Percentiles rank a stretch among this genome's conserved stretches.
Evolutionary conservation across 2,888 invertebrate genomes (phyloP).

Genomic region (Heliconius hortense): DNA sequence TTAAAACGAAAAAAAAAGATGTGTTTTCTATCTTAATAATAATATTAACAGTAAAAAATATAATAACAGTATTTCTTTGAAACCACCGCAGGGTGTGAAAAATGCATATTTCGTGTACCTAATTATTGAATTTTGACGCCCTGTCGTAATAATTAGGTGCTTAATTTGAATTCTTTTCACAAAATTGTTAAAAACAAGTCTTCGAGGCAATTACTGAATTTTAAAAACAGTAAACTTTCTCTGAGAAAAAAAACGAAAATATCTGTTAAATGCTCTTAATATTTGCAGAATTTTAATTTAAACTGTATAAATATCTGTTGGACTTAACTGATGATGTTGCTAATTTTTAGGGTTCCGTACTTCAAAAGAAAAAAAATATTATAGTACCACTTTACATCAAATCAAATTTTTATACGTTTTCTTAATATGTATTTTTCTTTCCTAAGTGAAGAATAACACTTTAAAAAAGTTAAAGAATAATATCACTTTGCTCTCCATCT

Average conservation of each 20-base stretch:
- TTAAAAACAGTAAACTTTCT: conserved; percentile 11
- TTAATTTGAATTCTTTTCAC: conserved; percentile 21
- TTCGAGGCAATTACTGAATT: neutral
- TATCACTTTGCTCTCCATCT: too few relatives aligned
- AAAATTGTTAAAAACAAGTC: conserved; percentile 8
- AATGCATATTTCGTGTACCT: conserved; percentile 4
- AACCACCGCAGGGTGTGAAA: neutral
- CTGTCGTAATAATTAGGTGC: conserved; percentile 14
- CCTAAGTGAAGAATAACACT: too few relatives aligned
- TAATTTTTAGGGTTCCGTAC: neutral
- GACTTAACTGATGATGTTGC: neutral
- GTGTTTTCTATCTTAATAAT: neutral
- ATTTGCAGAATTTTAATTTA: neutral
- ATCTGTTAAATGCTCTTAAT: neutral
- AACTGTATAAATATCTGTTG: neutral
- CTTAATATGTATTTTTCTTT: too few relatives aligned
- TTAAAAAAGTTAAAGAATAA: too few relatives aligned
- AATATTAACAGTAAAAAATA: neutral
- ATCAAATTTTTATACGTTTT: too few relatives aligned
- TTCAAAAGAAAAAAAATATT: too few relatives aligned
- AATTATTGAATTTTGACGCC: conserved; percentile 21
- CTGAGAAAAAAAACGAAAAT: neutral
- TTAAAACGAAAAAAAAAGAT: neutral
- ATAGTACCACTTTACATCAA: too few relatives aligned
- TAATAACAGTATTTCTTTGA: neutral